phyloP scores from a whole-genome alignment of 1,140 invertebrate species.

The Eueides isabella region DNA sequence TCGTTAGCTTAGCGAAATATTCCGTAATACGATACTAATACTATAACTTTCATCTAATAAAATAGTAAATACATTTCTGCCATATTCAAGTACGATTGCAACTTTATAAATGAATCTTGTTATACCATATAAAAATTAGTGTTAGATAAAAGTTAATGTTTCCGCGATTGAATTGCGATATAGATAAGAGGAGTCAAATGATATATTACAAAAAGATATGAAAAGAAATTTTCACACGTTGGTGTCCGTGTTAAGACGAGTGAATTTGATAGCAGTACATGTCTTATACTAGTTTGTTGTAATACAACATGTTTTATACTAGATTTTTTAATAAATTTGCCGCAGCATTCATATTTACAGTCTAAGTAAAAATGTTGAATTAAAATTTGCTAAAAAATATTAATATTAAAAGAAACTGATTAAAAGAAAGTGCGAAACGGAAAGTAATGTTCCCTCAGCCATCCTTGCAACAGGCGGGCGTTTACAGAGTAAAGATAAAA shows the following conservation, averaged over 20 bases:
- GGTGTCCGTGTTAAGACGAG: not conserved
- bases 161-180: not conserved
- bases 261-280: not conserved
- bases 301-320: no score
- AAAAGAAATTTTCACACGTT: not conserved
- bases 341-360: no score
- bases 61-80: not conserved
- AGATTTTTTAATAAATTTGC: no score
- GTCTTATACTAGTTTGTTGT: no score
- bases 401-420: no score
- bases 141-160: not conserved
- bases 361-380: no score
- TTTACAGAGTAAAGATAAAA: no score
- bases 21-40: constrained; percentile 13
- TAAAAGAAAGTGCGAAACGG: no score
- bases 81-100: not conserved
- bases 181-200: not conserved
- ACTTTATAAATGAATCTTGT: not conserved
- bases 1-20: constrained; percentile 18
- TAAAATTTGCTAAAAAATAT: no score
- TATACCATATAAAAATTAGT: not conserved
- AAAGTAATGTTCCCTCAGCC: no score
- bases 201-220: not conserved
- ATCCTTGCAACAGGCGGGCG: no score
- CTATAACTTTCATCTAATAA: not conserved